Evolutionary conservation across 1,140 invertebrate genomes (phyloP).

Genomic region (Cotesia vestalis): DNA sequence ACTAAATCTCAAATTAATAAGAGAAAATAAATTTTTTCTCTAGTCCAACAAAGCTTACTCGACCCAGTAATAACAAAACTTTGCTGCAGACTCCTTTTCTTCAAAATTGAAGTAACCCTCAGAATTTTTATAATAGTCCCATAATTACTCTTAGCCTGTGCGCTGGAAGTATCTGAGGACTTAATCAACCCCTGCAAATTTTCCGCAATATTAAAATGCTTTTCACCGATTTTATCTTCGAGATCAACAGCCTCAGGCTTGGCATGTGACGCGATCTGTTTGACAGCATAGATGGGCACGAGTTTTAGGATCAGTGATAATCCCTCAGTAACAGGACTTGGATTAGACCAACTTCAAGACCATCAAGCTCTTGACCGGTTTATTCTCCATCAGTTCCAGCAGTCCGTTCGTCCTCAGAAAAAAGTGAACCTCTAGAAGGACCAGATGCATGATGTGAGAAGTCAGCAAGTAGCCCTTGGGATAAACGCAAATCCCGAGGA

Average conservation of each 20-base stretch:
- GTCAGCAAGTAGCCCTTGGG: conserved; percentile 77
- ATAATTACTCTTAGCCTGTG: conserved; percentile 41
- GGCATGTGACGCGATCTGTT: too few relatives aligned
- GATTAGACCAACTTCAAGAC: too few relatives aligned
- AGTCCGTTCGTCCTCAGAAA: conserved; percentile 76
- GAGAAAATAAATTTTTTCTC: neutral
- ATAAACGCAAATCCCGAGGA: conserved; percentile 78
- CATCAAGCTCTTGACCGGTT: conserved; percentile 75
- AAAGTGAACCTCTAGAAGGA: conserved; percentile 75
- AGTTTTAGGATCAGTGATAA: too few relatives aligned
- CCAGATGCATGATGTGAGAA: conserved; percentile 76
- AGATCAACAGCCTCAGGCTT: conserved; percentile 62
- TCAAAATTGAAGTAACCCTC: conserved; percentile 69
- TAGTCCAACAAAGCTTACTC: conserved; percentile 46
- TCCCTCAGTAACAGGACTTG: too few relatives aligned
- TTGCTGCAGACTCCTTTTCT: conserved; percentile 69
- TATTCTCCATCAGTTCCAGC: conserved; percentile 71
- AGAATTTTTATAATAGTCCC: conserved; percentile 53
- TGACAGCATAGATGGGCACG: too few relatives aligned
- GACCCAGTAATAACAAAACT: conserved; percentile 52
- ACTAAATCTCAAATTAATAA: too few relatives aligned
- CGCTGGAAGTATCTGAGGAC: conserved; percentile 53
- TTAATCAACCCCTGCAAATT: conserved; percentile 63
- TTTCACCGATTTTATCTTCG: conserved; percentile 47
- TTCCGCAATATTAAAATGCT: conserved; percentile 57